Evolutionary conservation across 92 coral and sea anemone species (phyloP), one percentile per base, ranked within the genome.

Genomic region (Porites rus): DNA sequence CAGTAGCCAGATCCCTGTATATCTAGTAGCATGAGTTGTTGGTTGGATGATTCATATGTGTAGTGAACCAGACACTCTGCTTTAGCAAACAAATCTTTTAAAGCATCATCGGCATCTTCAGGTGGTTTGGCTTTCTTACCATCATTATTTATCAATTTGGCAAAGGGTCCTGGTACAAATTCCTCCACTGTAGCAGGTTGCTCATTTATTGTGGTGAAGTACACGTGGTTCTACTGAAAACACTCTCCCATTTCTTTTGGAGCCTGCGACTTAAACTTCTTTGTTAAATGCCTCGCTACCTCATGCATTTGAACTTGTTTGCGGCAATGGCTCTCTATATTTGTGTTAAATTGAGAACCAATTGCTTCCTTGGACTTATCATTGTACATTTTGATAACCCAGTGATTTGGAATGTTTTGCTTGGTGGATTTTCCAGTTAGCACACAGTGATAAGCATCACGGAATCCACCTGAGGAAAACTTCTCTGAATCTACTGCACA

Each of bases 231-330:
- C 69, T 87, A 87, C 91, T 87, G 76, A 58, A 91, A 87, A 79
- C 88, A 87, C 89, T 87, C 38, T 78, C 91, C 91, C 84, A 87
- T 80, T 71, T 83, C 73, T 61, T 22, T 43, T 62, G 94, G 91
- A 38, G 75, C 91, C 74, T 79, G 72, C 22, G 88, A 65, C 63
- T 70, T 72, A 46, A 87, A 87, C 63, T 74, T 78, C 50, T 91
- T 87, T 72, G 89, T 91, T 72, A 87, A 21, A 58, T 87, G 83
- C 86, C 94, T 91, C n/a, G 91, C 94, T 22, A 87, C 94, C 65
- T 78, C 91, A 83, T 91, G 91, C 94, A 87, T 91, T 72, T 91
- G 92, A 51, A 91, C 89, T 78, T 87, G 91, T 46, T 91, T 87
- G 25, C 91, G 60, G 62, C 81, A 76, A 65, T 91, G 91, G 76